Percentiles rank a stretch among this genome's conserved stretches.
Evolutionary conservation across 23 tunicate species (phyloP).

Genomic region (Botrylloides violaceus): DNA sequence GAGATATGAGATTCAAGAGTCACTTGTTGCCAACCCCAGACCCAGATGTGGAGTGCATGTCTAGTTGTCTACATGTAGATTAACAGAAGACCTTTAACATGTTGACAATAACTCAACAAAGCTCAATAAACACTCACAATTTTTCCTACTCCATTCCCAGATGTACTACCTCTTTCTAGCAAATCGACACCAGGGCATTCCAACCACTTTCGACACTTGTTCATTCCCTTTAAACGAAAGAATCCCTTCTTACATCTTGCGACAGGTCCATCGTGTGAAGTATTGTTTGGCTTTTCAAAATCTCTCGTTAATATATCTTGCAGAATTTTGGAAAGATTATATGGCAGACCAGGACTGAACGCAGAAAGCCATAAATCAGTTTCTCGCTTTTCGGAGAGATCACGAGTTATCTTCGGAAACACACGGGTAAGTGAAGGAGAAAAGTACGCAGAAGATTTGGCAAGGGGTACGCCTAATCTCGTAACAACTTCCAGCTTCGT

Average conservation of each 20-base stretch:
- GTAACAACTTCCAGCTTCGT: too few relatives aligned
- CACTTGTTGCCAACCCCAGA: too few relatives aligned
- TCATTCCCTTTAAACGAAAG: slow-evolving; percentile 15
- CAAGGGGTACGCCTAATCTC: too few relatives aligned
- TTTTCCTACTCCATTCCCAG: slow-evolving; percentile 22
- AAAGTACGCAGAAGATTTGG: too few relatives aligned
- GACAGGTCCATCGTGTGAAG: neutral
- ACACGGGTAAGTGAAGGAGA: too few relatives aligned
- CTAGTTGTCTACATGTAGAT: too few relatives aligned
- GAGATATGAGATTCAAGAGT: too few relatives aligned
- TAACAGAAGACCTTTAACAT: too few relatives aligned
- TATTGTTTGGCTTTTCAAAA: neutral
- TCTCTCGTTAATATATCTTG: slow-evolving; percentile 6
- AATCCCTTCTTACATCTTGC: slow-evolving; percentile 13
- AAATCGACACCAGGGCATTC: neutral
- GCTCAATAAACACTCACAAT: slow-evolving; percentile 13
- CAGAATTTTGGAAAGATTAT: neutral
- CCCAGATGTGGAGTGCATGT: too few relatives aligned
- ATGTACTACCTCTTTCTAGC: neutral
- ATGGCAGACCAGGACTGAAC: slow-evolving; percentile 1
- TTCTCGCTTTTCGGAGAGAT: too few relatives aligned
- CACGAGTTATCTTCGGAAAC: too few relatives aligned
- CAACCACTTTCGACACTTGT: slow-evolving; percentile 10
- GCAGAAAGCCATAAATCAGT: neutral
- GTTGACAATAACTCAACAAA: neutral